Evolutionary conservation across 2,797 vertebrate genomes (phyloP).

Genomic region (Morus bassanus): DNA sequence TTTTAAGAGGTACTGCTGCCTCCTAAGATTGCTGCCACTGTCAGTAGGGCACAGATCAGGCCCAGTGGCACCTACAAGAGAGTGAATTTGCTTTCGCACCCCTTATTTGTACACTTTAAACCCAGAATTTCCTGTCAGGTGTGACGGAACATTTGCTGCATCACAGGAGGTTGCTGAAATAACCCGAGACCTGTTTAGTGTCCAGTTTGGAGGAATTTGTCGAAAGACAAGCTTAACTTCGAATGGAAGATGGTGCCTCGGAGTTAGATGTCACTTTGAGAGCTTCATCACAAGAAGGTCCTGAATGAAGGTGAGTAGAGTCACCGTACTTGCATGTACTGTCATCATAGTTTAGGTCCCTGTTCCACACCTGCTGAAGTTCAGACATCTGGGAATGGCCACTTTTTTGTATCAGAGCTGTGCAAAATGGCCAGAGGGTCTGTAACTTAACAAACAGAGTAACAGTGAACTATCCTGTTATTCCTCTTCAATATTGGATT

Average conservation of each 20-base stretch:
- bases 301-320: neutral
- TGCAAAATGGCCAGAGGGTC: neutral
- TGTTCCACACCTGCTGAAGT: neutral
- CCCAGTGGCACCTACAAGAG: neutral
- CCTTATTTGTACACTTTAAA: neutral
- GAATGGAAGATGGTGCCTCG: accelerated
- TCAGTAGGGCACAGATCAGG: neutral
- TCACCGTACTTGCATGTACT: neutral
- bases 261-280: neutral
- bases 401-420: neutral
- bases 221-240: neutral
- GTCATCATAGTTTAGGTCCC: neutral
- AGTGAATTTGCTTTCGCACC: neutral
- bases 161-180: neutral
- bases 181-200: neutral
- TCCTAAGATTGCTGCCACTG: neutral
- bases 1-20: neutral
- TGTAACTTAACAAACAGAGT: neutral
- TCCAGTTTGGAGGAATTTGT: neutral
- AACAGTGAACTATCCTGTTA: neutral
- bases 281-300: neutral
- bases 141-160: neutral
- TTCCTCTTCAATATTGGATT: neutral
- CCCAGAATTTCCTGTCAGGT: neutral
- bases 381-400: neutral